These are phyloP conservation scores for Dynastes grantii DNA, from an alignment of 2,888 invertebrate genomes.

Conservation along the genomic window DNA sequence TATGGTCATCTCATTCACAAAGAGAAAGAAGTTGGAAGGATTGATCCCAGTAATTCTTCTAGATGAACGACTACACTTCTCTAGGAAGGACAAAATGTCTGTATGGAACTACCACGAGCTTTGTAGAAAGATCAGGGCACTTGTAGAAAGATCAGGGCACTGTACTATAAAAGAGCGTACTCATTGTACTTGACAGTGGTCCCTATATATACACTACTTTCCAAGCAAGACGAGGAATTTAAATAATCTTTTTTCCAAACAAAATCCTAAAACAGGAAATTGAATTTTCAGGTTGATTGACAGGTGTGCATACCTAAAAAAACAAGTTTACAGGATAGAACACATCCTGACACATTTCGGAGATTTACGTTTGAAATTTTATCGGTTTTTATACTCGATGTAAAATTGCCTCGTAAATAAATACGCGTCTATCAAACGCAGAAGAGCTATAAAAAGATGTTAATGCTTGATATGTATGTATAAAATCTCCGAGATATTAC, in stretches of 20 bases:
- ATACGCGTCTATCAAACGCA: background rate
- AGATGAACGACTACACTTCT: too few relatives aligned
- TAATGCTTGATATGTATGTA: background rate
- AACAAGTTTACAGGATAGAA: background rate
- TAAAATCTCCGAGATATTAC: background rate
- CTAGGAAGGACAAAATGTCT: too few relatives aligned
- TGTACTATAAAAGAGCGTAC: too few relatives aligned
- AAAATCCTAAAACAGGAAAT: background rate
- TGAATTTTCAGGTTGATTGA: conserved; percentile 1
- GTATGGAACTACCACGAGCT: too few relatives aligned
- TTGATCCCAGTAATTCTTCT: too few relatives aligned
- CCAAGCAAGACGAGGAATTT: too few relatives aligned
- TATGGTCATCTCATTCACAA: too few relatives aligned
- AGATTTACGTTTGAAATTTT: conserved; percentile 6
- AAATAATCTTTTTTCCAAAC: background rate
- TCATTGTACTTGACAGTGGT: too few relatives aligned
- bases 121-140: too few relatives aligned
- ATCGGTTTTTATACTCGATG: background rate
- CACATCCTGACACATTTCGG: background rate
- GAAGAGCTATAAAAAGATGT: background rate
- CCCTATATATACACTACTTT: too few relatives aligned
- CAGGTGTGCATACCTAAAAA: background rate
- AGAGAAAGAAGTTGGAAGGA: too few relatives aligned
- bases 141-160: too few relatives aligned
- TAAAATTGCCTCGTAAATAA: conserved; percentile 12